A percentile compares a stretch with the other conserved stretches of the same genome.
phyloP scores from a whole-genome alignment of 2,113 vertebrate genomes.

The Ahaetulla prasina region DNA sequence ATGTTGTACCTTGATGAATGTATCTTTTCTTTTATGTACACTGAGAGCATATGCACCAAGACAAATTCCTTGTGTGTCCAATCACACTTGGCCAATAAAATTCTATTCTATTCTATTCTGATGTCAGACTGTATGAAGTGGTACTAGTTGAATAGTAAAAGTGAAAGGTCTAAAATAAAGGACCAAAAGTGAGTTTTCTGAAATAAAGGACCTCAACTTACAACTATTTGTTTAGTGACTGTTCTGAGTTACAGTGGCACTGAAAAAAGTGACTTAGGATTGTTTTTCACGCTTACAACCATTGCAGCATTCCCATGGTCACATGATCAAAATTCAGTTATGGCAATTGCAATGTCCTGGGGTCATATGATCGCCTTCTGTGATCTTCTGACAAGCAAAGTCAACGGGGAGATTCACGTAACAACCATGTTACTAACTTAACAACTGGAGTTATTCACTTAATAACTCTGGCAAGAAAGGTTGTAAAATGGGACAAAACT shows the following conservation, averaged over 20 bases:
- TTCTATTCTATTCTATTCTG: too few species aligned
- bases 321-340: background rate
- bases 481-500: background rate
- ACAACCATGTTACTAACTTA: background rate
- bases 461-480: background rate
- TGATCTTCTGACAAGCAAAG: background rate
- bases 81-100: too few species aligned
- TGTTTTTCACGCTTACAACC: background rate
- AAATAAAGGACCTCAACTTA: background rate
- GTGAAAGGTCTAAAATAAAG: background rate
- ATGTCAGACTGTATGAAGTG: too few species aligned
- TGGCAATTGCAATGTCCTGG: background rate
- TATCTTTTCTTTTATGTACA: too few species aligned
- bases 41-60: too few species aligned
- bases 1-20: too few species aligned
- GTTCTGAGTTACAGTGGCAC: background rate
- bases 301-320: background rate
- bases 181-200: background rate
- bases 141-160: background rate
- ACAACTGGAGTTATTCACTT: too few species aligned
- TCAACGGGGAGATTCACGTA: background rate
- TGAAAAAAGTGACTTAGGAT: background rate
- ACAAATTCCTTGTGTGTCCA: too few species aligned
- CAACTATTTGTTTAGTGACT: background rate
- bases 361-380: background rate